Evolutionary conservation across 2,888 invertebrate genomes (phyloP), one percentile per base, ranked within the genome.

Genomic region (Drosophila longiperda): DNA sequence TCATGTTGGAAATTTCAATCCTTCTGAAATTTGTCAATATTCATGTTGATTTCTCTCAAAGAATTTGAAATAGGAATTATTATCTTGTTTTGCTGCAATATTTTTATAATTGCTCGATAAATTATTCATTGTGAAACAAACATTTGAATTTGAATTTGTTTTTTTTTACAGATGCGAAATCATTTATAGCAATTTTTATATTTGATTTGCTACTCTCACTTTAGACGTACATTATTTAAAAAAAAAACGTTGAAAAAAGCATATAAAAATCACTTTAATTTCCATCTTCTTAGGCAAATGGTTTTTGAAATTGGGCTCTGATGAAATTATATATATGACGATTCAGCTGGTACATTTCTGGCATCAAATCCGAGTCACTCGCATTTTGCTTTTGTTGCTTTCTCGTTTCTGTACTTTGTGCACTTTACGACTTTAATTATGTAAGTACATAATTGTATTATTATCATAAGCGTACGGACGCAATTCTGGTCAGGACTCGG

Each of bases 401-500:
- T 52, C 45, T 66, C 40, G 64, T 52, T 65, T 78, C 74, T 83
- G 60, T 73, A 74, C 23, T 34, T 71, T 83, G 82, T 71, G 73
- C 81, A 87, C 83, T 87, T 85, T 85, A 87, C 83, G 86, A 86
- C 85, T 88, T 87, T 87, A 85, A 85, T 88, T 88, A 85, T 80
- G 83, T 87, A 82, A 85, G 88, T 82, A 86, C 88, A 85, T 86
- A 88, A 86, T 86, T 86, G 83, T 85, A 87, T 88, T 88, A 88
- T 85, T 86, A 88, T 85, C 85, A 83, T 83, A 86, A 85, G 85
- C 88, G 71, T 65, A 70, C 53, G 69, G 73, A 66, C 73, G 32
- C n/a, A 40, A n/a, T 69, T 52, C 53, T 60, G 52, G 58, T 72
- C 59, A 58, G 66, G 66, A 54, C 40, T 64, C 52, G 50, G 40